Conservation (phyloP, 2,113 vertebrate species). For the Perognathus longimembris region DNA sequence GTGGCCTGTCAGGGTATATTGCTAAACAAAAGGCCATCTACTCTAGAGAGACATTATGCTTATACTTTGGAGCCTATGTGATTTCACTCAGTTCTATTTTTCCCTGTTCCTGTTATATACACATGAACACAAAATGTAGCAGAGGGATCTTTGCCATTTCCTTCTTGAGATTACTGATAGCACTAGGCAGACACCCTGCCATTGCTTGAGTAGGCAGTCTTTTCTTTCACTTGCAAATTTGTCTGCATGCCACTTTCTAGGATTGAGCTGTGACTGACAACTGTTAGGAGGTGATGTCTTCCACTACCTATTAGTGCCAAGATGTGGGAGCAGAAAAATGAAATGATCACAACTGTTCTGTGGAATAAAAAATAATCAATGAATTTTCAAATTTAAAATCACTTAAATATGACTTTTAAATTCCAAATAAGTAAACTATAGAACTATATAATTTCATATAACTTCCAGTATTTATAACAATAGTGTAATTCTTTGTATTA, state of each 20-base stretch:
- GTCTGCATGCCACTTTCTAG: not conserved
- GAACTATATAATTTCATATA: not conserved
- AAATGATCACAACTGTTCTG: constrained; percentile 9
- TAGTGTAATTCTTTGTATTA: too few relatives aligned
- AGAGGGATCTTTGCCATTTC: constrained; percentile 21
- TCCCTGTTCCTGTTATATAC: constrained; percentile 24
- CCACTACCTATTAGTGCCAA: constrained; percentile 14
- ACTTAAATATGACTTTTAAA: constrained; percentile 49
- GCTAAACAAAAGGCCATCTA: constrained; percentile 43
- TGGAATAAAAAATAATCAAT: constrained; percentile 45
- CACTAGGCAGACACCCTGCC: not conserved
- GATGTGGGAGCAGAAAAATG: constrained; percentile 35
- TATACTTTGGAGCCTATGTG: constrained; percentile 5
- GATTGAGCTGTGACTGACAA: constrained; percentile 45
- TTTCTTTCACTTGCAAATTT: constrained; percentile 43
- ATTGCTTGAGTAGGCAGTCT: constrained; percentile 15
- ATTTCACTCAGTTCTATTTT: constrained; percentile 55
- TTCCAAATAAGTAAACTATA: constrained; percentile 27
- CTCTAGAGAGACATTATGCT: constrained; percentile 15
- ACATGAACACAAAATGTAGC: constrained; percentile 49
- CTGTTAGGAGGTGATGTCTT: constrained; percentile 29
- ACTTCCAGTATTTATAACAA: too few relatives aligned
- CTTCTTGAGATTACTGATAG: not conserved
- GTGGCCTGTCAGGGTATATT: constrained; percentile 36
- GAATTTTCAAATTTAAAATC: constrained; percentile 33